These are phyloP conservation scores for Centropyge bicolor DNA, from an alignment of 2,797 vertebrate species.

Conservation along the genomic window DNA sequence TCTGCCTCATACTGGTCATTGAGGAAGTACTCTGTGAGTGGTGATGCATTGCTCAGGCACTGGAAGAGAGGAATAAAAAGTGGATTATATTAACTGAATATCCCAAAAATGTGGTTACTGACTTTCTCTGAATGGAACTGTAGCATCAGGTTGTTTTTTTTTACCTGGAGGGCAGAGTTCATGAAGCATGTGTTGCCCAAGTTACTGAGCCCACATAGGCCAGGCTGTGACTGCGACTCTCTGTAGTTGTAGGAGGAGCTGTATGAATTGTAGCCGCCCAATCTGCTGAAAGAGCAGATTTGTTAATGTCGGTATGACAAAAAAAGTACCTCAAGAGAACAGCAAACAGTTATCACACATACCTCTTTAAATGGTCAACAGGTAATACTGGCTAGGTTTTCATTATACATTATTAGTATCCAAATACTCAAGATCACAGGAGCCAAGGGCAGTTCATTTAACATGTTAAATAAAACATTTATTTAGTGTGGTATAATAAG, in stretches of 20 bases:
- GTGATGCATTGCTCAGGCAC: slow-evolving; percentile 96
- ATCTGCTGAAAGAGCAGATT: slow-evolving; percentile 71
- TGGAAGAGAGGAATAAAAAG: slow-evolving; percentile 61
- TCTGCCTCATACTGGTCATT: slow-evolving; percentile 95
- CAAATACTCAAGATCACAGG: not conserved
- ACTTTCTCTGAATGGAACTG: not conserved
- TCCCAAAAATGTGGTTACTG: not conserved
- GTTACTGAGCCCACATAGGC: slow-evolving; percentile 97
- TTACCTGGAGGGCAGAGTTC: slow-evolving; percentile 98
- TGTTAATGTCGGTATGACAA: slow-evolving; percentile 19
- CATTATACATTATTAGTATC: too few relatives aligned
- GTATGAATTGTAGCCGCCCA: slow-evolving; percentile 92
- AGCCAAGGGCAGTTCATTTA: not conserved
- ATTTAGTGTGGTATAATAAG: not conserved
- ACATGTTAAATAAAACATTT: not conserved
- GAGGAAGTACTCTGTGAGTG: slow-evolving; percentile 95
- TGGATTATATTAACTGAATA: slow-evolving; percentile 8
- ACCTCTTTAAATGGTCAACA: not conserved
- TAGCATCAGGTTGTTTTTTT: not conserved
- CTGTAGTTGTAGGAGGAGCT: slow-evolving; percentile 93
- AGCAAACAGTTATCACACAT: not conserved
- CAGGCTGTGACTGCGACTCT: slow-evolving; percentile 92
- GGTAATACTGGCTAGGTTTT: not conserved
- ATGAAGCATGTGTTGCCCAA: slow-evolving; percentile 99
- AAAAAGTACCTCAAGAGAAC: not conserved